Conservation (phyloP, 2,797 vertebrate genomes). For the Pagetopsis macropterus region DNA sequence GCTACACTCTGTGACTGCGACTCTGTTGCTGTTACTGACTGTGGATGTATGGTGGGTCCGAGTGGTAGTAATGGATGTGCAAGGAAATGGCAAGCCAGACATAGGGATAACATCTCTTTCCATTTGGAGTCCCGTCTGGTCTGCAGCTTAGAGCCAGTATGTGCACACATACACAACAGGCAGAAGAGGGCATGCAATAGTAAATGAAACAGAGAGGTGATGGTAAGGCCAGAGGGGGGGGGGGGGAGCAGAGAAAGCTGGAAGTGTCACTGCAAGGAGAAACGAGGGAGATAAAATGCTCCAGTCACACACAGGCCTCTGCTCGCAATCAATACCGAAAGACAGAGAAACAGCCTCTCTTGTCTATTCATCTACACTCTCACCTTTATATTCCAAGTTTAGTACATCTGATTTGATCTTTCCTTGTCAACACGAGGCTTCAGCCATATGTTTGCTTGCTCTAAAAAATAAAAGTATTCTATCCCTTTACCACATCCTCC, state of each 20-base stretch:
- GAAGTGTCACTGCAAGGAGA: conserved; percentile 55
- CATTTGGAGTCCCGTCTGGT: conserved; percentile 75
- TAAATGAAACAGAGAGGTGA: conserved; percentile 65
- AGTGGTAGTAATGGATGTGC: conserved; percentile 67
- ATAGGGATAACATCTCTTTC: conserved; percentile 76
- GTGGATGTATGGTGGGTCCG: conserved; percentile 22
- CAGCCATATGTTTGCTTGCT: conserved; percentile 6
- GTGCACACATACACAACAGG: conserved; percentile 24
- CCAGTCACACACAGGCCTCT: conserved; percentile 43
- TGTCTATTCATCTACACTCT: conserved; percentile 44
- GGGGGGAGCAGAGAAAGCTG: conserved; percentile 19
- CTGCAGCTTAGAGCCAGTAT: conserved; percentile 56
- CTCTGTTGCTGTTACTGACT: conserved; percentile 36
- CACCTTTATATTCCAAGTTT: conserved; percentile 10
- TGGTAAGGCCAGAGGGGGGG: conserved; percentile 35
- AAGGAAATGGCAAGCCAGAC: conserved; percentile 75
- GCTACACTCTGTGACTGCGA: conserved; percentile 39
- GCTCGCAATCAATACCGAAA: conserved; percentile 67
- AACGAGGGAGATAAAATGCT: conserved; percentile 62
- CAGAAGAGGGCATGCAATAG: conserved; percentile 60
- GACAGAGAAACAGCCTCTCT: conserved; percentile 52
- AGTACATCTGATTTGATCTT: conserved; percentile 8
- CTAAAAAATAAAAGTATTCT: conserved; percentile 9
- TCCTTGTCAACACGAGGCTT: conserved; percentile 35
- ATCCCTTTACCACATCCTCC: conserved; percentile 5